These are phyloP conservation scores for Rhogogaster chlorosoma DNA, from an alignment of 2,888 invertebrate species.

Conservation along the genomic window DNA sequence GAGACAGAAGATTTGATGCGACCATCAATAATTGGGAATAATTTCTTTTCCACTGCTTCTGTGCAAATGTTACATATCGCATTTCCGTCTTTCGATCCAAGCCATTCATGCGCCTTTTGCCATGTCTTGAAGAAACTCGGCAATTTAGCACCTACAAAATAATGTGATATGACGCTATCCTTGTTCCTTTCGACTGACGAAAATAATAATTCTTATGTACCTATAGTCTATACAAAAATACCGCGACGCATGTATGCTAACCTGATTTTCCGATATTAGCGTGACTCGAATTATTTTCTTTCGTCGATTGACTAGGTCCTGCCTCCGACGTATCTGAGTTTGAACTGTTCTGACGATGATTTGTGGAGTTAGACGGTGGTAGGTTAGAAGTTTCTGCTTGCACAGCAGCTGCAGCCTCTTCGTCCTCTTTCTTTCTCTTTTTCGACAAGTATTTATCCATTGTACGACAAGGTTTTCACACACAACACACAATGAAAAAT, in stretches of 20 bases:
- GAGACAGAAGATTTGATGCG: not conserved
- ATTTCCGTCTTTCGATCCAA: constrained; percentile 40
- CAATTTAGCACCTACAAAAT: constrained; percentile 22
- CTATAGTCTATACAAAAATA: not conserved
- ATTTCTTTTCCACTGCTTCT: constrained; percentile 51
- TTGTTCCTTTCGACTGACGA: constrained; percentile 4
- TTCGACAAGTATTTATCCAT: constrained; percentile 19
- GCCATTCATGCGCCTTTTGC: constrained; percentile 47
- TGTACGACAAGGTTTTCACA: constrained; percentile 19
- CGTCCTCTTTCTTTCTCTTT: constrained; percentile 20
- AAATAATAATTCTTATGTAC: not conserved
- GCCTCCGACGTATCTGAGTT: constrained; percentile 9
- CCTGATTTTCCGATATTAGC: constrained; percentile 28
- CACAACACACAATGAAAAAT: not conserved
- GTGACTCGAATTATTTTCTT: constrained; percentile 26
- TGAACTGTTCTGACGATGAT: constrained; percentile 13
- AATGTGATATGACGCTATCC: not conserved
- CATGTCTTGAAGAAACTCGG: constrained; percentile 61
- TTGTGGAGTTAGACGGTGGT: constrained; percentile 3
- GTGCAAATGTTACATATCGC: constrained; percentile 48
- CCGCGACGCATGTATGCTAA: not conserved
- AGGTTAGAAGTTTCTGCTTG: not conserved
- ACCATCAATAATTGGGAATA: constrained; percentile 22
- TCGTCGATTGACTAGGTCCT: constrained; percentile 14
- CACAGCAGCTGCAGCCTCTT: constrained; percentile 29